Percentiles rank a stretch among this genome's conserved stretches.
Evolutionary conservation across 2,797 vertebrate genomes (phyloP).

Genomic region (Sebastes vulpes): DNA sequence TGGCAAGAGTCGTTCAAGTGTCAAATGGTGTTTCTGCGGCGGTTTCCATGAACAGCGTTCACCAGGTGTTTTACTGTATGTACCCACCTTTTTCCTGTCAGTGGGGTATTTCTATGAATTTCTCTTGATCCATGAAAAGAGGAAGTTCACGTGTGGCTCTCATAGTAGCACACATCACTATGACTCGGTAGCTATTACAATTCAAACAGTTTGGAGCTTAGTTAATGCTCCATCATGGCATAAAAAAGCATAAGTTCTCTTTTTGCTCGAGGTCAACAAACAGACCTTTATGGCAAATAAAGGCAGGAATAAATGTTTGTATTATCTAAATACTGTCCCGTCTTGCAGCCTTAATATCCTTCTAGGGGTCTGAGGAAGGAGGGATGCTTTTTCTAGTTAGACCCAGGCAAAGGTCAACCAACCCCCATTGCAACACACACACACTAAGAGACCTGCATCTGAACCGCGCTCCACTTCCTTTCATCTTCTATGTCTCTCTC

Average conservation of each 20-base stretch:
- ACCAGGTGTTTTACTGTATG: slow-evolving; percentile 68
- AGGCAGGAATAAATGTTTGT: slow-evolving; percentile 42
- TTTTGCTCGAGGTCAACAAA: slow-evolving; percentile 26
- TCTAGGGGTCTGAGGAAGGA: slow-evolving; percentile 74
- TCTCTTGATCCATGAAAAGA: slow-evolving; percentile 73
- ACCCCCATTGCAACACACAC: slow-evolving; percentile 68
- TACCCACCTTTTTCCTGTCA: slow-evolving; percentile 67
- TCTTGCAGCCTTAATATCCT: slow-evolving; percentile 74
- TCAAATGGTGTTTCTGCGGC: slow-evolving; percentile 21
- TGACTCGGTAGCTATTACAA: slow-evolving; percentile 20
- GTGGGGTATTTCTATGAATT: slow-evolving; percentile 83
- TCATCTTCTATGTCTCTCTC: slow-evolving; percentile 84
- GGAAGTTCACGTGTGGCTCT: slow-evolving; percentile 73
- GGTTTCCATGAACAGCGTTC: slow-evolving; percentile 48
- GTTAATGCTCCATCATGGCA: slow-evolving; percentile 25
- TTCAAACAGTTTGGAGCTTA: slow-evolving; percentile 24
- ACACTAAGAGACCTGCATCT: slow-evolving; percentile 82
- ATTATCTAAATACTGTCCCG: slow-evolving; percentile 62
- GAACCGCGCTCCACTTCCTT: slow-evolving; percentile 85
- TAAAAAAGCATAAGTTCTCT: slow-evolving; percentile 15
- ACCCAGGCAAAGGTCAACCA: slow-evolving; percentile 83
- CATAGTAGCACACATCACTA: slow-evolving; percentile 13
- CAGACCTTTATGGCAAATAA: slow-evolving; percentile 20
- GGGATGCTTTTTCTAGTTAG: slow-evolving; percentile 75
- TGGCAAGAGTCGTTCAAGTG: slow-evolving; percentile 22